Conservation (phyloP, 2,888 invertebrate genomes). For the Leptothorax acervorum region DNA sequence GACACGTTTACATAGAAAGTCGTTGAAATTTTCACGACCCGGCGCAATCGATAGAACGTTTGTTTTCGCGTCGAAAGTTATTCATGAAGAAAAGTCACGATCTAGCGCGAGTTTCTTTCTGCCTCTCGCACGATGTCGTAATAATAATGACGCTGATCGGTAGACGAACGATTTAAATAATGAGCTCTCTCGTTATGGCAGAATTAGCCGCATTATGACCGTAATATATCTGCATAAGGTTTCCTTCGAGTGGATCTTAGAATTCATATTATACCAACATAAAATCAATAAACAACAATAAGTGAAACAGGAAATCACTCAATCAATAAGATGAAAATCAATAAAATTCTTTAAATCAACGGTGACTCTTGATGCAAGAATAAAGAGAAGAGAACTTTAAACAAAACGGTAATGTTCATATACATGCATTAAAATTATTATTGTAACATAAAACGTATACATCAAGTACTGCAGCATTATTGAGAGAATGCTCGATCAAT, state of each 20-base stretch:
- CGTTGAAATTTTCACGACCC: neutral
- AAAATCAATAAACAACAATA: neutral
- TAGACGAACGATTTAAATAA: constrained; percentile 24
- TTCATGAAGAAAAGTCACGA: constrained; percentile 59
- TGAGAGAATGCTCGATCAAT: neutral
- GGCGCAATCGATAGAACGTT: neutral
- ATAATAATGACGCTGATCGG: constrained; percentile 7
- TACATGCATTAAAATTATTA: neutral
- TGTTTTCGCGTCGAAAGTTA: constrained; percentile 55
- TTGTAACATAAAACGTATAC: neutral
- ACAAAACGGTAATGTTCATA: neutral
- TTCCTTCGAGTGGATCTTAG: neutral
- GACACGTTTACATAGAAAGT: neutral
- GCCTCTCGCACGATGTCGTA: constrained; percentile 7
- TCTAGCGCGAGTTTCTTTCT: constrained; percentile 27
- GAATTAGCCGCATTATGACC: neutral
- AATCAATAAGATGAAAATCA: too few relatives aligned
- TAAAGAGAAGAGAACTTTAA: neutral
- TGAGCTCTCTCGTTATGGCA: constrained; percentile 28
- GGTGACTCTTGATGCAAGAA: neutral
- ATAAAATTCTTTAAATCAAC: neutral
- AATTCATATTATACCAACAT: neutral
- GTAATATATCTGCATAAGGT: neutral
- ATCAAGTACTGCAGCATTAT: neutral
- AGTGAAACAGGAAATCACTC: too few relatives aligned